Evolutionary conservation across 2,888 invertebrate species (phyloP).

Genomic region (Neoaliturus tenellus): DNA sequence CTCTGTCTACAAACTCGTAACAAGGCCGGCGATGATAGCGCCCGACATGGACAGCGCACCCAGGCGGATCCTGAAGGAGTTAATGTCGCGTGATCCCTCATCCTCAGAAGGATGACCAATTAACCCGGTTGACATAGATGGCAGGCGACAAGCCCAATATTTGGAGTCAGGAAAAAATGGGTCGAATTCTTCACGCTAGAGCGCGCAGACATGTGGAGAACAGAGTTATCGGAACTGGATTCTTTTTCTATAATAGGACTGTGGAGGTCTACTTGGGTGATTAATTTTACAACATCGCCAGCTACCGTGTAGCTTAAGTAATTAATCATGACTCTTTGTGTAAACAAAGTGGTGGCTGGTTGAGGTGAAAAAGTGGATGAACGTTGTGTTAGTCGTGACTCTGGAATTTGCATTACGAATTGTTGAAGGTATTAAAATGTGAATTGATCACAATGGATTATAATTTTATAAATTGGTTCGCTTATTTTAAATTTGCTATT

Average conservation of each 20-base stretch:
- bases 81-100: neutral
- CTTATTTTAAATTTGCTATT: no score
- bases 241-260: neutral
- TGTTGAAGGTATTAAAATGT: no score
- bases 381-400: no score
- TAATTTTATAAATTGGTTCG: no score
- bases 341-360: no score
- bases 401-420: no score
- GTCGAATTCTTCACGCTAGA: neutral
- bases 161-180: neutral
- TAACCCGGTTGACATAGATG: conserved; percentile 2
- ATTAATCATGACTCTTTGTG: no score
- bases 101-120: neutral
- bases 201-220: neutral
- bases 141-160: conserved; percentile 8
- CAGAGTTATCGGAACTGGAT: neutral
- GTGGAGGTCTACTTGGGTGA: neutral
- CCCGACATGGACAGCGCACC: neutral
- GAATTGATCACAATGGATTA: no score
- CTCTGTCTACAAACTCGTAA: neutral
- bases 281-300: neutral
- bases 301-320: no score
- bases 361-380: no score
- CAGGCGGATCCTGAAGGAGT: neutral
- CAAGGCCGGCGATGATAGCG: neutral